Base-by-base conservation (phyloP, 2,888 invertebrate genomes). In the Choreutis nemorana region DNA sequence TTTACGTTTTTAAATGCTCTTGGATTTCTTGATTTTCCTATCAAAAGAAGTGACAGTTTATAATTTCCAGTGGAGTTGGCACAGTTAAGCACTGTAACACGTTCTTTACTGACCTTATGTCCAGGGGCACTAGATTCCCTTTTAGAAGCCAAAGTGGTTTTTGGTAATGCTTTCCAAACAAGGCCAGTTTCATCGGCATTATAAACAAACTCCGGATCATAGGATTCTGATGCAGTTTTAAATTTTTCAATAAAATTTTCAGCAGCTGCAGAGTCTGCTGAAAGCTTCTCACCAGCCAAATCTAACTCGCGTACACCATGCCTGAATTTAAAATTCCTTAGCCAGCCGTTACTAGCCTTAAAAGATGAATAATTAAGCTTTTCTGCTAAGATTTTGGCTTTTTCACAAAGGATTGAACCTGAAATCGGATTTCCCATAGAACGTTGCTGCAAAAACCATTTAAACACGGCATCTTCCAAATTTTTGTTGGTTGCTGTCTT, bases 401-500 rank as follows among this genome's bases (percentile, higher is more conserved):
- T 28, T 28, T 28, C 28, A 28, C 28, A 26, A 32, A 39, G 28
- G 28, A 34, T 37, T 29, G 34, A 33, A 26, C 30, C 36, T 6
- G 42, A 38, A 18, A 48, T 36, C 4, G 39, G 32, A 24, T 43
- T 35, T 28, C 41, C 28, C 13, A 22, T 21, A 13, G 22, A 22
- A 13, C 21, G 4, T 21, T 28, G 10, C 20, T 27, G 27, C 20
- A 18, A 11, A 27, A 27, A 27, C 27, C 27, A 27, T 12, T 15
- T 41, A 15, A 36, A 47, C 10, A 48, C 37, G 13, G 37, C 42
- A 27, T 42, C 38, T 30, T 48, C 45, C 27, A 48, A 33, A 14
- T 40, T 12, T 40, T 43, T 28, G 23, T 42, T 26, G 14, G 18
- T 31, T 33, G 36, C 34, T 28, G 26, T 28, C 29, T 40, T 36